Evolutionary conservation across 2,888 invertebrate genomes (phyloP), one percentile per base, ranked within the genome.

Genomic region (Drosophila longiperda): DNA sequence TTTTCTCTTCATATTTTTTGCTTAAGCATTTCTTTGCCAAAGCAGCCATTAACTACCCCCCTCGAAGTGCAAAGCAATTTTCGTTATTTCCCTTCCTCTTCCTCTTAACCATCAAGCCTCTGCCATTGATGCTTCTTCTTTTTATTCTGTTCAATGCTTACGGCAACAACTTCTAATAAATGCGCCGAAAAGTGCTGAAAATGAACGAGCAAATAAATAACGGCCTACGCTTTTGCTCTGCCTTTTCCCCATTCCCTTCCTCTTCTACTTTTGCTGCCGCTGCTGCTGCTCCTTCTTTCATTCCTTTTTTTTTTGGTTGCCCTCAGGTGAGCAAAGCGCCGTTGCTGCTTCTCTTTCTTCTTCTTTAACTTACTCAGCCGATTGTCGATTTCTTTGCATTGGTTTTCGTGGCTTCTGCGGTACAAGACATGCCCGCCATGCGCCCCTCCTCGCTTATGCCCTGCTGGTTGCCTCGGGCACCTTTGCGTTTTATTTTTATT

Each of bases 191-290:
- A 80, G 78, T 85, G 83, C 82, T 82, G 82, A 75, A 82, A 82
- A 84, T 87, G 87, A 87, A 87, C 83, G 85, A 87, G 83, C 84
- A 87, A 87, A 84, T 87, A 83, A 87, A 83, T 83, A 87, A 87
- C 79, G 54, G 63, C 64, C 65, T 60, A 71, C 49, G 45, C 58
- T 52, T 59, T 59, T 54, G 23, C 36, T 36, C 48, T 48, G 23
- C 32, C 32, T 23, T 40, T 32, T 15, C 34, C 32, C 29, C 23
- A 7, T 45, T 34, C 34, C 20, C 33, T 36, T 60, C 33, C 50
- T 45, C 59, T 57, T 7, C 53, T 17, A 32, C 33, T 52, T 29
- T 29, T 63, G 32, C 34, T 38, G 4, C n/a, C 20, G 23, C 9
- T 26, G 17, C 58, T 55, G 9, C 58, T 23, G 20, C 36, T 53